phyloP scores from a whole-genome alignment of 2,888 invertebrate species.

The Sturmia bella region DNA sequence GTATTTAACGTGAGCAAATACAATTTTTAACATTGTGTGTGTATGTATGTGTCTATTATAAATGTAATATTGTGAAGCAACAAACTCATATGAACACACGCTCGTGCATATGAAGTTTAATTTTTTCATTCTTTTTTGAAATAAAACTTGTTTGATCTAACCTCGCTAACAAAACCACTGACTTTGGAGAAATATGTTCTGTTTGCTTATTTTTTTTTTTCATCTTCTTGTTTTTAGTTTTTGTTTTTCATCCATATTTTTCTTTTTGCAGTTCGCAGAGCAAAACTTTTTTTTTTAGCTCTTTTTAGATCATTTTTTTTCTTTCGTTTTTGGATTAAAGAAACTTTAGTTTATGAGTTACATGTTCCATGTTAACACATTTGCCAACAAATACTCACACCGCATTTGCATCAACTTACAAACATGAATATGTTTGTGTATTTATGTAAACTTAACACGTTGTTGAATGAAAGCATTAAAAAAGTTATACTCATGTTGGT shows the following conservation, averaged over 20 bases:
- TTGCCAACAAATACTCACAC: not conserved
- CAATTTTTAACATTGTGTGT: conserved; percentile 13
- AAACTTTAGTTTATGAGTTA: conserved; percentile 50
- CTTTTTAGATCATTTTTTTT: conserved; percentile 2
- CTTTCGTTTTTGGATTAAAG: conserved; percentile 40
- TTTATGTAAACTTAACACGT: conserved; percentile 51
- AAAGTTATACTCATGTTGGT: conserved; percentile 33
- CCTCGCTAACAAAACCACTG: conserved; percentile 63
- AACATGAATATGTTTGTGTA: not conserved
- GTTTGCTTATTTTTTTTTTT: conserved; percentile 32
- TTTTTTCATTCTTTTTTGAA: not conserved
- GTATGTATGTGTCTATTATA: not conserved
- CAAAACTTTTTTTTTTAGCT: conserved; percentile 43
- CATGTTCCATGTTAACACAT: conserved; percentile 30
- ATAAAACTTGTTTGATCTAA: conserved; percentile 59
- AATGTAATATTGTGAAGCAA: conserved; percentile 5
- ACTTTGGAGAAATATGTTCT: conserved; percentile 59
- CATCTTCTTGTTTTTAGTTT: conserved; percentile 17
- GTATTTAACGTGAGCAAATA: conserved; percentile 10
- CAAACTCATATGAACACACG: conserved; percentile 45
- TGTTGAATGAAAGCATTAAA: conserved; percentile 32
- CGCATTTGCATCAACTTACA: not conserved
- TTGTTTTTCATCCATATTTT: conserved; percentile 4
- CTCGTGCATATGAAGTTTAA: conserved; percentile 7
- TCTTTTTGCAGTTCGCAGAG: conserved; percentile 23